Evolutionary conservation across 2,888 invertebrate genomes (phyloP), one percentile per base, ranked within the genome.

Genomic region (Deladenus siricidicola): DNA sequence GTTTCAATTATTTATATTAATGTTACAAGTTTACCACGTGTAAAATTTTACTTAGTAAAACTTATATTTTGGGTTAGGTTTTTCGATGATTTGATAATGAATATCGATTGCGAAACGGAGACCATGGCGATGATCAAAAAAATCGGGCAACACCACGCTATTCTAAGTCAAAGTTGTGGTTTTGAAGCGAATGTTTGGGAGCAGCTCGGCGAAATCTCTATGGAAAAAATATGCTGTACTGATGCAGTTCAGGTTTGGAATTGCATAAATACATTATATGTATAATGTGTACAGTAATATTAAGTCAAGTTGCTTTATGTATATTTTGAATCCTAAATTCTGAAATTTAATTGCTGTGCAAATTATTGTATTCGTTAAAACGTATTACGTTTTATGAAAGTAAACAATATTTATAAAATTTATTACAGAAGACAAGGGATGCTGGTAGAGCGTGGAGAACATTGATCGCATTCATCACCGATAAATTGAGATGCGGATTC

Each of bases 401-500:
- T n/a, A n/a, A n/a, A n/a, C n/a, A n/a, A n/a, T n/a, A n/a, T n/a
- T n/a, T n/a, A n/a, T n/a, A n/a, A n/a, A n/a, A n/a, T n/a, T 1
- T 3, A 30, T 53, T 60, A 29, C 56, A 72, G 70, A 76, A 77
- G 65, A 73, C 74, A 19, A 69, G 77, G 17, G 77, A 77, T 65
- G 74, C 77, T 4, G 73, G 69, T 19, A 61, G 73, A 8, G 75
- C 75, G 17, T 77, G 77, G 77, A 62, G 76, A n/a, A 71, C 67
- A 1, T 62, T 77, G 19, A 70, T 77, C 56, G 77, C 77, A 0
- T 74, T 72, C 62, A 56, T 74, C 19, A 73, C 75, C 19, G 77
- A 77, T 59, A 76, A 77, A 59, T 56, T 77, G 52, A 62, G 77
- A 8, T 69, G 68, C 51, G 73, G 74, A 39, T 77, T 76, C 57